phyloP scores from a whole-genome alignment of 2,888 invertebrate species.

The Tetragnatha montana region DNA sequence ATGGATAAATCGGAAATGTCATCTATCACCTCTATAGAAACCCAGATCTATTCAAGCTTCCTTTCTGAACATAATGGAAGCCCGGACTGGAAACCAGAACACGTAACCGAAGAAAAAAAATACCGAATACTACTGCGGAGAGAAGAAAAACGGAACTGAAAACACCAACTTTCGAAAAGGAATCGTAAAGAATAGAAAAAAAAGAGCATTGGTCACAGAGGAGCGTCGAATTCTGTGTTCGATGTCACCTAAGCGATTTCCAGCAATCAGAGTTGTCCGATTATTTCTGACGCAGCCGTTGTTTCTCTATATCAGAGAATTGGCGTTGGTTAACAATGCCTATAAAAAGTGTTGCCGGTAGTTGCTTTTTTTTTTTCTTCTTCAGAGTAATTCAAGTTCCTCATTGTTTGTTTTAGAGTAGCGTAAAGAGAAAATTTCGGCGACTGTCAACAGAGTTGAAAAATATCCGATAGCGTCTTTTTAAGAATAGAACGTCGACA shows the following conservation, averaged over 20 bases:
- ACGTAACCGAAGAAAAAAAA: background rate
- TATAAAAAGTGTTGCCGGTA: background rate
- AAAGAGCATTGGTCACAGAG: background rate
- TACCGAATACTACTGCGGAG: background rate
- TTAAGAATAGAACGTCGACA: background rate
- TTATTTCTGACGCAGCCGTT: slow-evolving; percentile 4
- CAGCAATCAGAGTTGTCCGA: slow-evolving; percentile 17
- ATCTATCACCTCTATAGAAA: background rate
- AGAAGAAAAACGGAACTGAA: background rate
- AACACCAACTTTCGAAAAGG: background rate
- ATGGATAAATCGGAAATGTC: background rate
- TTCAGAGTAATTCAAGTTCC: background rate
- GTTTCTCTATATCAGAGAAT: background rate
- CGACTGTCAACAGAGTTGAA: background rate
- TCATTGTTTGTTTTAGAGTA: background rate
- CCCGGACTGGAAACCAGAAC: background rate
- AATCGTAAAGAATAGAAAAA: background rate
- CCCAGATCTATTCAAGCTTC: background rate
- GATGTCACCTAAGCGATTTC: slow-evolving; percentile 27
- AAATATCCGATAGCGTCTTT: background rate
- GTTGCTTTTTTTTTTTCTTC: background rate
- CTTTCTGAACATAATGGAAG: background rate
- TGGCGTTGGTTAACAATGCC: background rate
- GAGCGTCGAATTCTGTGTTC: slow-evolving; percentile 14
- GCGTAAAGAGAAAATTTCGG: background rate